phyloP scores from a whole-genome alignment of 2,797 vertebrate species.

The Cirrhinus mrigala region DNA sequence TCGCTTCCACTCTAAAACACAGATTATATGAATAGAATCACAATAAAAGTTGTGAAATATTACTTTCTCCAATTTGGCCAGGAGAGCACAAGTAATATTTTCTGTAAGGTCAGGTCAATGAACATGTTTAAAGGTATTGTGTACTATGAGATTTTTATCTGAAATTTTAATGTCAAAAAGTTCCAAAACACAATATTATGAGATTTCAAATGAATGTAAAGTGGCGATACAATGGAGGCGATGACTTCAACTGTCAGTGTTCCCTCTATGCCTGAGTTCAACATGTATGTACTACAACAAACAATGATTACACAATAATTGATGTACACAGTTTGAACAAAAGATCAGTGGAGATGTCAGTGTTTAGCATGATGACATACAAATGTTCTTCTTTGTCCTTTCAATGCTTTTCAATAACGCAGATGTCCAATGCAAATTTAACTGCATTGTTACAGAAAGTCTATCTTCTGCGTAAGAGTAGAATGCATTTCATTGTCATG shows the following conservation, averaged over 20 bases:
- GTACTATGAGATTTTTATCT: not conserved
- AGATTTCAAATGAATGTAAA: not conserved
- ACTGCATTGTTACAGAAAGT: not conserved
- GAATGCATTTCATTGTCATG: not conserved
- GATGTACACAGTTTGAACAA: not conserved
- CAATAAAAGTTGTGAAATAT: not conserved
- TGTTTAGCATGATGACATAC: no score
- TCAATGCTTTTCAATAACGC: not conserved
- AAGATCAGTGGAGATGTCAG: not conserved
- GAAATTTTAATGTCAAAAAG: not conserved
- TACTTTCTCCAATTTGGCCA: not conserved
- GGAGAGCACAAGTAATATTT: not conserved
- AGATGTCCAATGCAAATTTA: not conserved
- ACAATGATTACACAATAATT: not conserved
- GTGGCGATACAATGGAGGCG: slow-evolving; percentile 11
- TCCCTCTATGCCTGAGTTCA: slow-evolving; percentile 54
- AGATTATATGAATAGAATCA: slow-evolving; percentile 5
- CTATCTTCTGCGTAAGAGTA: not conserved
- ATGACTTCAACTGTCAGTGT: slow-evolving; percentile 52
- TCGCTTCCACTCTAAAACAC: not conserved
- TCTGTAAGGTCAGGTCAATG: not conserved
- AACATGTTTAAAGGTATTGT: not conserved
- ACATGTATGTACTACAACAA: not conserved
- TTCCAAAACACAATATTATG: not conserved
- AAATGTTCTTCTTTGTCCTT: not conserved